Evolutionary conservation across 1,140 invertebrate genomes (phyloP), one percentile per base, ranked within the genome.

Genomic region (Drosophila burlai): DNA sequence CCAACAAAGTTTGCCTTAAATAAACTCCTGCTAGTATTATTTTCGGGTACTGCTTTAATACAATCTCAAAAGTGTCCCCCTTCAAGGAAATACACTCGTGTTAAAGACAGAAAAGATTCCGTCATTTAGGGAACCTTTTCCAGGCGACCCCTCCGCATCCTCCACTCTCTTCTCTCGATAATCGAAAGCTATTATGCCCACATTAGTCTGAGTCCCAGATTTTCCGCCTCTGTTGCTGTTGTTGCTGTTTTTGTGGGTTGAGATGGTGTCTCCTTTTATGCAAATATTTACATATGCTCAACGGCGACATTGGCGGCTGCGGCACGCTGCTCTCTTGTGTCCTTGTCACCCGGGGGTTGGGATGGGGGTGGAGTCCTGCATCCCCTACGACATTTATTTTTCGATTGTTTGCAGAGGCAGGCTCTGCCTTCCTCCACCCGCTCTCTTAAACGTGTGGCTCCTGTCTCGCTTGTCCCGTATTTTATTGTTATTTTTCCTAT

Each of bases 401-500:
- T 68, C 84, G 74, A 79, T 68, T 89, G 84, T 89, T 90, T 89
- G 71, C 74, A 45, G 60, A 84, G 60, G 76, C 80, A 62, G 76
- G 31, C 52, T 40, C 46, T 36, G 65, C 50, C 43, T 38, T n/a
- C 18, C 45, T 18, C n/a, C 6, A 15, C 8, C 31, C 31, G 3
- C 18, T 36, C 29, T n/a, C 36, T 29, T 34, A 9, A 38, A 11
- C 43, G 58, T 62, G 50, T 52, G 50, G 24, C 47, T 67, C 29
- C 72, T 80, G 69, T 60, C 69, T 68, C 76, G 43, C 76, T 65
- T 76, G 83, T 87, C 77, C 74, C 74, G 85, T 85, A 82, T 90
- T 90, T 90, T 90, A 90, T 90, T 90, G 85, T 90, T 90, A 90
- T 90, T 90, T 90, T 90, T 90, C 81, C 85, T 90, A 90, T 90